Evolutionary conservation across 23 tunicate genomes (phyloP), one percentile per base, ranked within the genome.

Genomic region (Oikopleura vanhoeffeni): DNA sequence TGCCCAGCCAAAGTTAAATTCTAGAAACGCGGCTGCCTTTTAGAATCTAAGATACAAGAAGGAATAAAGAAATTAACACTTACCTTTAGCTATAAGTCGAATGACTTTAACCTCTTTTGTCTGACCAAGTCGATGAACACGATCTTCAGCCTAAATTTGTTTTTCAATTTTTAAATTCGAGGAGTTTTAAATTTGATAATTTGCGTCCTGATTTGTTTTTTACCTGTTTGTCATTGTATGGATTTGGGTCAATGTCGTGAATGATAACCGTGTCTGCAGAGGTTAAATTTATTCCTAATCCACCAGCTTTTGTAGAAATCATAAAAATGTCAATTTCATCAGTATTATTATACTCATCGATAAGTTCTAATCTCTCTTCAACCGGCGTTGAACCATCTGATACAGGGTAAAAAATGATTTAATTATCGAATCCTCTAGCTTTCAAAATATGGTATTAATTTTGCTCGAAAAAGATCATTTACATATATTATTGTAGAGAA

Each of bases 141-240:
- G 79, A 71, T 71, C 79, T n/a, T 71, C 79, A n/a, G 79, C 79
- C 79, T 71, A 18, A 13, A 30, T n/a, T n/a, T n/a, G n/a, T n/a
- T n/a, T n/a, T n/a, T n/a, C n/a, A n/a, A n/a, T n/a, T n/a, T n/a
- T n/a, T n/a, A n/a, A n/a, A n/a, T n/a, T n/a, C n/a, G n/a, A n/a
- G n/a, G n/a, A n/a, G n/a, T n/a, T n/a, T n/a, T n/a, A n/a, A n/a
- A n/a, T n/a, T n/a, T n/a, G n/a, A n/a, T n/a, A n/a, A n/a, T n/a
- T n/a, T n/a, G n/a, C n/a, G n/a, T n/a, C n/a, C n/a, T n/a, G n/a
- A n/a, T n/a, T n/a, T n/a, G 18, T 8, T 49, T 8, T 49, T 49
- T 71, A 71, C 98, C 85, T 94, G 98, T 83, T 90, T 94, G 83
- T 94, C 98, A 83, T 94, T 94, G 87, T 94, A 90, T 0, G 98